Evolutionary conservation across 1,140 invertebrate genomes (phyloP).

Genomic region (Potamilus streckersoni): DNA sequence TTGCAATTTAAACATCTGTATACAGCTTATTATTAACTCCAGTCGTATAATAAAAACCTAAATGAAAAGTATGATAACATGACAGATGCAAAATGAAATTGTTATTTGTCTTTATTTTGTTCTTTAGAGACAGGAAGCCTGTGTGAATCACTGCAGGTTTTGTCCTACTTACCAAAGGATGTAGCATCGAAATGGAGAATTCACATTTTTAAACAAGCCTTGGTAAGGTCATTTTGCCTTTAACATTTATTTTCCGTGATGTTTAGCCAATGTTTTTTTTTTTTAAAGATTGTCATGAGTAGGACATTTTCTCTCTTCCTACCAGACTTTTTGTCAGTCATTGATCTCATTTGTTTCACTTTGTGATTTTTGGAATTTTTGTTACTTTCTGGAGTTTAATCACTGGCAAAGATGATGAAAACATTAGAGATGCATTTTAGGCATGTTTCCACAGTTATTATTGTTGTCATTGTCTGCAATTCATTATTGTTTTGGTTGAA

Average conservation of each 20-base stretch:
- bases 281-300: not conserved
- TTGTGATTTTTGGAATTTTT: not conserved
- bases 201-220: conserved; percentile 49
- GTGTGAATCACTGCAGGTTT: conserved; percentile 34
- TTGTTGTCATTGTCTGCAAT: no score
- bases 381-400: not conserved
- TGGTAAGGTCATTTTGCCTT: conserved; percentile 36
- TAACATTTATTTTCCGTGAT: not conserved
- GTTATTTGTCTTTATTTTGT: not conserved
- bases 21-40: no score
- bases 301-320: not conserved
- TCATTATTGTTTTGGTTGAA: no score
- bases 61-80: not conserved
- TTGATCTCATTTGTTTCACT: not conserved
- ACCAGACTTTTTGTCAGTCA: not conserved
- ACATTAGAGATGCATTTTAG: no score
- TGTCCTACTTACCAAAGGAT: conserved; percentile 52
- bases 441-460: no score
- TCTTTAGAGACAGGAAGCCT: conserved; percentile 22
- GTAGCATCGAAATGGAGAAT: conserved; percentile 49
- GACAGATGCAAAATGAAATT: not conserved
- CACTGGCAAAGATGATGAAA: no score
- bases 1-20: no score
- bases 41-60: no score
- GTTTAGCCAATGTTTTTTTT: not conserved